phyloP scores from a whole-genome alignment of 2,113 vertebrate species.

The Uria lomvia region DNA sequence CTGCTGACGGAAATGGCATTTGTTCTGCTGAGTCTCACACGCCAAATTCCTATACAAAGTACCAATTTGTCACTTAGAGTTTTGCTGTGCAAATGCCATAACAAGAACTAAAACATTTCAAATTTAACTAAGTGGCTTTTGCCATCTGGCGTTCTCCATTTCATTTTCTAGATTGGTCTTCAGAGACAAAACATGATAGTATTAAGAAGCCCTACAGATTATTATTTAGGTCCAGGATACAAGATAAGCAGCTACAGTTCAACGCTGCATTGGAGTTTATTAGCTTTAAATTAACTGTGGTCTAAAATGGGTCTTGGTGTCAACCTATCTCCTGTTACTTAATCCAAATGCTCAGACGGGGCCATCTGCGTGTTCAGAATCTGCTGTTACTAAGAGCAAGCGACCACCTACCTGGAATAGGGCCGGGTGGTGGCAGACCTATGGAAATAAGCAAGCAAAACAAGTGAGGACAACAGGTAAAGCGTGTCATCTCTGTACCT shows the following conservation, averaged over 20 bases:
- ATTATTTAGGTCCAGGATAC: neutral
- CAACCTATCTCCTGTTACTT: neutral
- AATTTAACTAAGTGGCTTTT: neutral
- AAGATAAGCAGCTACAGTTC: neutral
- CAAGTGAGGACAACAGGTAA: neutral
- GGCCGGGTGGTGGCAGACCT: slow-evolving; percentile 67
- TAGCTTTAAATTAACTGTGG: neutral
- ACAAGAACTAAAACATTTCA: neutral
- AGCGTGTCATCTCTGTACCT: neutral
- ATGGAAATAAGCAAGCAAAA: neutral
- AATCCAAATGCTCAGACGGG: neutral
- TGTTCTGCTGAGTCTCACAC: neutral
- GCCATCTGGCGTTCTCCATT: neutral
- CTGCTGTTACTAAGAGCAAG: neutral
- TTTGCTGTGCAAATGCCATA: neutral
- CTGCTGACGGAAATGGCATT: neutral
- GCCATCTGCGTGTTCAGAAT: neutral
- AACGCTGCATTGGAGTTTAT: neutral
- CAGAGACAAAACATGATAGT: neutral
- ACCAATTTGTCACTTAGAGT: neutral
- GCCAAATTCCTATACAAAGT: neutral
- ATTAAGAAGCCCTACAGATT: neutral
- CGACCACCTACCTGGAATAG: slow-evolving; percentile 63
- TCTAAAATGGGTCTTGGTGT: neutral
- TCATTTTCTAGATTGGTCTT: neutral